A percentile compares a stretch with the other conserved stretches of the same genome.
Conservation (phyloP, 1,140 invertebrate species). For the Heterodera carotae region DNA sequence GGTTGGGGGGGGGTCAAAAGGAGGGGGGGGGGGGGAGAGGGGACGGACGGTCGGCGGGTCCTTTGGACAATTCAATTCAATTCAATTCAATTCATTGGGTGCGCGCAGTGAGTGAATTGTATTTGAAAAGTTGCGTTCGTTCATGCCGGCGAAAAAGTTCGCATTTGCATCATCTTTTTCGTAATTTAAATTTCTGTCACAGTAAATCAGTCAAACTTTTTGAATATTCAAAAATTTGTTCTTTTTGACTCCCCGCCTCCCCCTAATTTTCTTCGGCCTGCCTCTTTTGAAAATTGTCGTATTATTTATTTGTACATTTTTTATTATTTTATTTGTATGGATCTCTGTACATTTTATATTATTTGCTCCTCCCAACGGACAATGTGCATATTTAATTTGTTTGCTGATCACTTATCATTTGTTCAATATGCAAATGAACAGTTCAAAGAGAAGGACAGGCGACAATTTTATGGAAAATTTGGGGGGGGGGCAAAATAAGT, state of each 20-base stretch:
- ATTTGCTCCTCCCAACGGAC: neutral
- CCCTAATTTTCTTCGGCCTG: neutral
- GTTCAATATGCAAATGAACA: neutral
- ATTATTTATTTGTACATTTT: too few species aligned
- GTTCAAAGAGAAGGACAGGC: neutral
- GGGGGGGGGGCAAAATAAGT: neutral
- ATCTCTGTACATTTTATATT: too few species aligned
- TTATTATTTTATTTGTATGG: neutral
- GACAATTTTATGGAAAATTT: neutral
- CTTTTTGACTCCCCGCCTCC: neutral
- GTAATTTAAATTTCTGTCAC: too few species aligned
- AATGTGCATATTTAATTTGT: conserved; percentile 12
- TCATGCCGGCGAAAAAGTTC: too few species aligned
- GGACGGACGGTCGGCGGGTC: too few species aligned
- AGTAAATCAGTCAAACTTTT: too few species aligned
- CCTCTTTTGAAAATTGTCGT: neutral
- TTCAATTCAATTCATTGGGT: too few species aligned
- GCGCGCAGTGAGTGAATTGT: neutral
- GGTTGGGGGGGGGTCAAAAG: too few species aligned
- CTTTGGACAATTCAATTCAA: too few species aligned
- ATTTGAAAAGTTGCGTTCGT: neutral
- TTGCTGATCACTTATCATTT: conserved; percentile 2
- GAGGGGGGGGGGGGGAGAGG: too few species aligned
- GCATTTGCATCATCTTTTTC: too few species aligned
- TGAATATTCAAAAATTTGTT: too few species aligned